Evolutionary conservation across 1,140 invertebrate genomes (phyloP).

Genomic region (Oryctes rhinoceros): DNA sequence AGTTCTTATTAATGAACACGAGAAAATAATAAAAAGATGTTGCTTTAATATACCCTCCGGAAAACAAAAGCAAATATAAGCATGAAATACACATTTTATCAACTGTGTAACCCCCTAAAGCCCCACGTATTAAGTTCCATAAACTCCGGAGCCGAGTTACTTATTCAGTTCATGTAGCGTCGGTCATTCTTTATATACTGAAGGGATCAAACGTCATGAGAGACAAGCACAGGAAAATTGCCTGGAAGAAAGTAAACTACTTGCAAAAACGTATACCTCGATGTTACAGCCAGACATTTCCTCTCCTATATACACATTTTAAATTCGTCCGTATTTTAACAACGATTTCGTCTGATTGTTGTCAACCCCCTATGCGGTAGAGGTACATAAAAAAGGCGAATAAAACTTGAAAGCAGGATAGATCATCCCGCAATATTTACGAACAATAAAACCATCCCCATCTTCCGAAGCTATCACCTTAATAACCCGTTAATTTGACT

Average conservation of each 20-base stretch:
- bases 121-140: constrained; percentile 33
- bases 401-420: not conserved
- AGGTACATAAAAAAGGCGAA: not conserved
- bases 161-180: constrained; percentile 60
- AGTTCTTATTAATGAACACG: too few species aligned
- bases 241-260: constrained; percentile 52
- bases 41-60: too few species aligned
- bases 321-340: constrained; percentile 5
- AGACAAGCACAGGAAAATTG: constrained; percentile 50
- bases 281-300: not conserved
- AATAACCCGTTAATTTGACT: constrained; percentile 17
- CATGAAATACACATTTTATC: not conserved
- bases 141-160: constrained; percentile 45
- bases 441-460: not conserved
- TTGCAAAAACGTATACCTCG: constrained; percentile 43
- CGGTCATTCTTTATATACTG: constrained; percentile 62
- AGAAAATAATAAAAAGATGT: too few species aligned
- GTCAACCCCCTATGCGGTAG: not conserved
- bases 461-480: not conserved
- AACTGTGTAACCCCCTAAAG: constrained; percentile 11
- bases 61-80: not conserved
- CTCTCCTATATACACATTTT: not conserved
- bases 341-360: not conserved
- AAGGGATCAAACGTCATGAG: constrained; percentile 56
- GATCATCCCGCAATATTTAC: too few species aligned